A percentile compares a stretch with the other conserved stretches of the same genome.
Conservation (phyloP, 2,113 vertebrate species). For the Cichladusa arquata region DNA sequence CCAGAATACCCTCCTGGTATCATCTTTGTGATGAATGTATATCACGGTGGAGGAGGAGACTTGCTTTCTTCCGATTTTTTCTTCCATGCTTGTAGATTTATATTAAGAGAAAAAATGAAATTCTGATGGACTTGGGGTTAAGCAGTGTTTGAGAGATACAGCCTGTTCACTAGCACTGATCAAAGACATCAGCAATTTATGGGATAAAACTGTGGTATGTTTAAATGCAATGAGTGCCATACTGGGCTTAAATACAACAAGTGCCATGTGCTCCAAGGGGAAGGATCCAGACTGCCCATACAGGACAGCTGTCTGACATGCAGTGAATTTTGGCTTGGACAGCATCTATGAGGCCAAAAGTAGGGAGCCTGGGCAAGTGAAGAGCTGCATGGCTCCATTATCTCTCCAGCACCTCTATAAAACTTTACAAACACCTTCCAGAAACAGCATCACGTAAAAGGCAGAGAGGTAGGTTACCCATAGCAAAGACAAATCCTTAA, state of each 20-base stretch:
- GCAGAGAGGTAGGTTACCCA: neutral
- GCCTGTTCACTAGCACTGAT: neutral
- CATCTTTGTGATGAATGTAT: neutral
- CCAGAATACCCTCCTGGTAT: neutral
- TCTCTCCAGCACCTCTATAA: neutral
- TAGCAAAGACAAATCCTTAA: neutral
- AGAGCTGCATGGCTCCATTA: neutral
- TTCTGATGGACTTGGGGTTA: neutral
- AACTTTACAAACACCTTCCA: neutral
- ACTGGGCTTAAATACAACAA: neutral
- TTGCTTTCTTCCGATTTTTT: neutral
- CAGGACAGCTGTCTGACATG: neutral
- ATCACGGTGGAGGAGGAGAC: neutral
- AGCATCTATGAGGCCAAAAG: neutral
- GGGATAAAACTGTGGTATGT: neutral
- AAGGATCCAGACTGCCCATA: neutral
- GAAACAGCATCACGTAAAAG: neutral
- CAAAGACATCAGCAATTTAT: neutral
- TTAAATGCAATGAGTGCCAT: neutral
- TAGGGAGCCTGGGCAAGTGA: neutral
- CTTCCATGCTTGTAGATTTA: neutral
- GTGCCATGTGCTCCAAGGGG: neutral
- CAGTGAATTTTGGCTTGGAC: neutral
- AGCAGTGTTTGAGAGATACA: neutral
- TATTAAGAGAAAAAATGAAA: neutral